phyloP scores from a whole-genome alignment of 1,140 invertebrate genomes.

The Leptopilina boulardi region DNA sequence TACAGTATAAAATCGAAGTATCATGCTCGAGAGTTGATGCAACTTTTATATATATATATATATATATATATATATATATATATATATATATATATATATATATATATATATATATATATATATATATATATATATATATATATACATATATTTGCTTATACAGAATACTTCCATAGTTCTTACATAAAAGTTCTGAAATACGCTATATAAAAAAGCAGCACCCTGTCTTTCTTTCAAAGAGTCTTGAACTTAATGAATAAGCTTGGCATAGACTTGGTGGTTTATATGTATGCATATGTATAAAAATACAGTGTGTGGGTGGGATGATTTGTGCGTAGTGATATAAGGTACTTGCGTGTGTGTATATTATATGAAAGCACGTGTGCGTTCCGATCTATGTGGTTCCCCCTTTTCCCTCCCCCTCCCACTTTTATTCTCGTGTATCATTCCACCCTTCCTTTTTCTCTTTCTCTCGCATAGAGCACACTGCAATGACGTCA shows the following conservation, averaged over 20 bases:
- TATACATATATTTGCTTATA: too few relatives aligned
- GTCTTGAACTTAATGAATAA: too few relatives aligned
- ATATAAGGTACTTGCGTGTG: not conserved
- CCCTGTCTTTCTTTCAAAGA: too few relatives aligned
- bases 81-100: too few relatives aligned
- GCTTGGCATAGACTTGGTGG: not conserved
- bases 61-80: not conserved
- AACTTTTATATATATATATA: not conserved
- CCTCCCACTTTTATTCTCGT: not conserved
- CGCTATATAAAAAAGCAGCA: too few relatives aligned
- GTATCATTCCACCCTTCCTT: slow-evolving; percentile 22
- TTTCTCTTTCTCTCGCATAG: slow-evolving; percentile 29
- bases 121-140: too few relatives aligned
- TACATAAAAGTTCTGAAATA: too few relatives aligned
- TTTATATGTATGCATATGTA: not conserved
- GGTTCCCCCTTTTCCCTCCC: not conserved
- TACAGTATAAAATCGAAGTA: slow-evolving; percentile 23
- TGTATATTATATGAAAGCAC: not conserved
- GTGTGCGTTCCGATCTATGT: slow-evolving; percentile 20
- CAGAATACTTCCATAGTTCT: too few relatives aligned
- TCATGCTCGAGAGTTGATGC: not conserved
- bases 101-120: too few relatives aligned
- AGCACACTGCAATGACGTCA: slow-evolving; percentile 24
- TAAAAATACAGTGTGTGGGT: slow-evolving; percentile 20
- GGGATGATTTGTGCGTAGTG: slow-evolving; percentile 26